Conservation (phyloP, 2,888 invertebrate species). For the Rotaria magnacalcarata region DNA sequence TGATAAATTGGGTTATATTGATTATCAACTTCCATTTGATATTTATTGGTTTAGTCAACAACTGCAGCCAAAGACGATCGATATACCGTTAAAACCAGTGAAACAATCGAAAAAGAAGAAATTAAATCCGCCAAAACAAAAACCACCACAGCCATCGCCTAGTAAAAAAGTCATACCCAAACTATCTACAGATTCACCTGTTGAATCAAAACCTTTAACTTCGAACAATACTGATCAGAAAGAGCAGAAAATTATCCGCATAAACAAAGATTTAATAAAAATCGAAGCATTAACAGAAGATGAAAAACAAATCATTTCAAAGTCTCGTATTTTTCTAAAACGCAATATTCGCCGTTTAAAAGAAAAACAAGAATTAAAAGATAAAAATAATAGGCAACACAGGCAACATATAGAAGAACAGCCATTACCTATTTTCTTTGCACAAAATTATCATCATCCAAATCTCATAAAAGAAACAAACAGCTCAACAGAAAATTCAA, state of each 20-base stretch:
- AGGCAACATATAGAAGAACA: background rate
- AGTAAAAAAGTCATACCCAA: background rate
- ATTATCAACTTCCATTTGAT: constrained; percentile 1
- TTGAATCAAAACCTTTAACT: background rate
- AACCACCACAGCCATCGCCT: background rate
- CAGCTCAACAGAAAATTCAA: background rate
- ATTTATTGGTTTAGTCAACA: background rate
- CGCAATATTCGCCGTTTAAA: background rate
- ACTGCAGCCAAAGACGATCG: background rate
- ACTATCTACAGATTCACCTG: background rate
- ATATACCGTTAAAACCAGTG: background rate
- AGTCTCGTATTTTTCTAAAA: background rate
- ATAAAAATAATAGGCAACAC: background rate
- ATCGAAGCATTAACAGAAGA: background rate
- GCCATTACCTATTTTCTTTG: background rate
- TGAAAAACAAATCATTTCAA: background rate
- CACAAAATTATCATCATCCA: background rate
- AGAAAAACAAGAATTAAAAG: background rate
- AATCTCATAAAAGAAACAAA: background rate
- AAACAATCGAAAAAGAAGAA: background rate
- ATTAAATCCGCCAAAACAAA: background rate
- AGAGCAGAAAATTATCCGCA: no score
- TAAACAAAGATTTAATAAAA: background rate
- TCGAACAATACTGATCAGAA: background rate
- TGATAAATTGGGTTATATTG: background rate